A percentile compares a stretch with the other conserved stretches of the same genome.
Evolutionary conservation across 2,113 vertebrate genomes (phyloP).

Genomic region (Calidris pygmaea): DNA sequence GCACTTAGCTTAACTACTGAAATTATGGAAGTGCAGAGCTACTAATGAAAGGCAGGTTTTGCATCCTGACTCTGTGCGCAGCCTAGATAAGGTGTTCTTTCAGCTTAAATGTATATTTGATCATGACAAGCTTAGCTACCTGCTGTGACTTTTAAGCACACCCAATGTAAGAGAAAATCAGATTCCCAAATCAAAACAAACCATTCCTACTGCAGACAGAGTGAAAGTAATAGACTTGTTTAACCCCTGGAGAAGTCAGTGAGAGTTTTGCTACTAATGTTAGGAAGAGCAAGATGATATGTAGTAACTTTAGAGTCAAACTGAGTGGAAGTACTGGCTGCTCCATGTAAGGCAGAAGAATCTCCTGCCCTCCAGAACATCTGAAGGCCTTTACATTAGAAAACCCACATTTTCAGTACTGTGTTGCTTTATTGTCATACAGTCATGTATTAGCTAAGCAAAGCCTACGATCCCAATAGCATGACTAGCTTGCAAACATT

Average conservation of each 20-base stretch:
- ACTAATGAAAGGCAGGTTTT: slow-evolving; percentile 11
- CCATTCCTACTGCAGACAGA: background rate
- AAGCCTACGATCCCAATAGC: background rate
- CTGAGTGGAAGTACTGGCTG: background rate
- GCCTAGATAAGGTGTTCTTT: background rate
- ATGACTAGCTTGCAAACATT: background rate
- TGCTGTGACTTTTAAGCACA: slow-evolving; percentile 1
- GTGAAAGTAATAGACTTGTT: background rate
- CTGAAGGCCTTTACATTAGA: background rate
- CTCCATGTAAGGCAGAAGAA: background rate
- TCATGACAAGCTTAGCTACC: background rate
- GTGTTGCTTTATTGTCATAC: background rate
- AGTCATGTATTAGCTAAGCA: background rate
- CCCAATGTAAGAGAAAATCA: background rate
- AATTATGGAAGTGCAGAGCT: background rate
- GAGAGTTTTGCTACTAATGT: background rate
- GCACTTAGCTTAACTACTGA: background rate
- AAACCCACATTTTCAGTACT: background rate
- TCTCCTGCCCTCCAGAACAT: background rate
- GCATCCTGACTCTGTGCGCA: background rate
- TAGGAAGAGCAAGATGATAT: background rate
- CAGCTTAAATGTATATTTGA: background rate
- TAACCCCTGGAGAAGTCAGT: background rate
- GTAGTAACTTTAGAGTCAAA: background rate
- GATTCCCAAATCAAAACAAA: slow-evolving; percentile 11